Evolutionary conservation across 2,888 invertebrate species (phyloP), one percentile per base, ranked within the genome.

Genomic region (Andrena dorsata): DNA sequence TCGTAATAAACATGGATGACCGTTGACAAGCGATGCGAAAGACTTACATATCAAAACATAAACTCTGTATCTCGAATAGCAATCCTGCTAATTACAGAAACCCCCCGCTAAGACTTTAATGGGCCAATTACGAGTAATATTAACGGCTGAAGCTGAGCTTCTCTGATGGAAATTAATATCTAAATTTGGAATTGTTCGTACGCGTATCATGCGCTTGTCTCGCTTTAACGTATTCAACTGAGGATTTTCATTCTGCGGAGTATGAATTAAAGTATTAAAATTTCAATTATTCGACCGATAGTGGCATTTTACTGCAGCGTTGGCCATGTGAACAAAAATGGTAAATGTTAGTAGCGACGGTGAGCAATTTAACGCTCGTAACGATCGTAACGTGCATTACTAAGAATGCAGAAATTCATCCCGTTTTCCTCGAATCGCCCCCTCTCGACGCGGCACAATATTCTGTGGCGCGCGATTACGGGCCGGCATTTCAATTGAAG

Each of bases 401-500:
- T 74, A 60, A 65, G 74, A 65, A 80, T 56, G 64, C 53, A 53
- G 30, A 76, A 76, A 82, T 82, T 75, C 58, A 69, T 71, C 71
- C 56, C 49, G 60, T 56, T 61, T 68, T 60, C 63, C 58, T 58
- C 35, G 47, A 64, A 68, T 64, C 68, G 47, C 56, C 53, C n/a
- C 13, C 35, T 68, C 23, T 56, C 68, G 20, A 16, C 49, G 63
- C 4, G 35, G 66, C 47, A 63, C 58, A 49, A 73, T 80, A 58
- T 73, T 73, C 56, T 35, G 66, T 28, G 79, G 68, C 16, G 58
- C 16, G 47, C 63, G 69, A 83, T 84, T 83, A 63, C 68, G 41
- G 76, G 69, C 56, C 66, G 70, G 73, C 70, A 76, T 83, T 84
- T 84, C 76, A 80, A 84, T 79, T 70, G 73, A 60, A 79, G 68